phyloP scores from a whole-genome alignment of 1,140 invertebrate species.

The Ganaspis sp. region DNA sequence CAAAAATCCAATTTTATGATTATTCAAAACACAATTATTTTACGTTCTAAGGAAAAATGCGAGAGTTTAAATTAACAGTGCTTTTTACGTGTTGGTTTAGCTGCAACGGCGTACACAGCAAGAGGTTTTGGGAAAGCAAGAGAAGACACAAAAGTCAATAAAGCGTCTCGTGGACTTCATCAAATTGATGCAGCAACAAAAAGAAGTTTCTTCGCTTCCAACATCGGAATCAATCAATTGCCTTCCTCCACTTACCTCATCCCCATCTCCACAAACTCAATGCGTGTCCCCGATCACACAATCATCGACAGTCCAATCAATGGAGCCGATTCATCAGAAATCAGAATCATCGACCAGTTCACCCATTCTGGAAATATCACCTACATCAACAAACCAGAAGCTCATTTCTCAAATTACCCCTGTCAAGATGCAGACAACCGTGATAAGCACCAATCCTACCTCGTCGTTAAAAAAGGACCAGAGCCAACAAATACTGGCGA shows the following conservation, averaged over 20 bases:
- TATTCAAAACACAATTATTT: too few species aligned
- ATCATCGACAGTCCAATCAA: slow-evolving; percentile 13
- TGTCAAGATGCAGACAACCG: slow-evolving; percentile 42
- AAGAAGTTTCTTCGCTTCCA: slow-evolving; percentile 54
- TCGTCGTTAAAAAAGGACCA: slow-evolving; percentile 66
- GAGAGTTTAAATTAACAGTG: neutral
- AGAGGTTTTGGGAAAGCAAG: slow-evolving; percentile 70
- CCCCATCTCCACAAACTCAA: slow-evolving; percentile 61
- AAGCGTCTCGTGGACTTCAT: slow-evolving; percentile 73
- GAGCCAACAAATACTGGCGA: slow-evolving; percentile 35
- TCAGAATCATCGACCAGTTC: slow-evolving; percentile 50
- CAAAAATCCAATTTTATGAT: too few species aligned
- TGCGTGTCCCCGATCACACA: neutral
- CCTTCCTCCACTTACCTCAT: slow-evolving; percentile 72
- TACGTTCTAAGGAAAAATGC: too few species aligned
- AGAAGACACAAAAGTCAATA: slow-evolving; percentile 73
- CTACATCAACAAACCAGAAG: slow-evolving; percentile 51
- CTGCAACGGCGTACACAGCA: slow-evolving; percentile 69
- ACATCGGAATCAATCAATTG: slow-evolving; percentile 64
- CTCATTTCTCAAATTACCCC: slow-evolving; percentile 49
- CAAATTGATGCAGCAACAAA: slow-evolving; percentile 66
- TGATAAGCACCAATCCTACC: slow-evolving; percentile 62
- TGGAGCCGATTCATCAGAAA: slow-evolving; percentile 37
- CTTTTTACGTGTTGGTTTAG: slow-evolving; percentile 49
- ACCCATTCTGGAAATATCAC: slow-evolving; percentile 52